Percentiles rank a stretch among this genome's conserved stretches.
These are phyloP conservation scores for Brachyrhaphis roseni DNA, from an alignment of 2,797 vertebrate species.

Conservation along the genomic window DNA sequence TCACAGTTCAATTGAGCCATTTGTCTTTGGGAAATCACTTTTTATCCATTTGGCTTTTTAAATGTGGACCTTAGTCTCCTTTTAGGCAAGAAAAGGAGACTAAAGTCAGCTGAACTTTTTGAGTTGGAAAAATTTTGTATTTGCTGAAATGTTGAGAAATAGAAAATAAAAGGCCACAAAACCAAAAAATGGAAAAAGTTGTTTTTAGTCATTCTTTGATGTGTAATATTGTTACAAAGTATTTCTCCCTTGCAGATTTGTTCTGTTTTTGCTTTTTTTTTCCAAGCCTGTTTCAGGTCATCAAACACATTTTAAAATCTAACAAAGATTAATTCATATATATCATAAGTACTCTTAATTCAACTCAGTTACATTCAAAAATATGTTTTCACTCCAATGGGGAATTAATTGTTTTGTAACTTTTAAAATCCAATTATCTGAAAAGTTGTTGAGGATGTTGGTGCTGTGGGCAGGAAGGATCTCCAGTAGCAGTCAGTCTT, in stretches of 20 bases:
- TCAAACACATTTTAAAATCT: neutral
- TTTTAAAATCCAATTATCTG: too few relatives aligned
- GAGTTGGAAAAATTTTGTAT: neutral
- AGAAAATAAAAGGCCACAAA: neutral
- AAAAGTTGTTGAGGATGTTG: too few relatives aligned
- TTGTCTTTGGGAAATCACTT: slow-evolving; percentile 5
- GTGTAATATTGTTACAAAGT: neutral
- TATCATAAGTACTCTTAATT: too few relatives aligned
- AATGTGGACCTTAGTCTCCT: slow-evolving; percentile 8
- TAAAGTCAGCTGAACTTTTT: slow-evolving; percentile 25
- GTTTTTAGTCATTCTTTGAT: neutral
- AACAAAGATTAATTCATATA: neutral
- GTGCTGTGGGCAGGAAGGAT: too few relatives aligned
- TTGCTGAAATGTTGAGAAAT: neutral
- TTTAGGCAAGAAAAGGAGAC: too few relatives aligned
- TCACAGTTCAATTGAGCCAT: slow-evolving; percentile 36
- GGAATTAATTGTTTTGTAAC: too few relatives aligned
- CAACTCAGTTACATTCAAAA: too few relatives aligned
- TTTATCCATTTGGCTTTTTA: slow-evolving; percentile 25
- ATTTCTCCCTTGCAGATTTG: neutral
- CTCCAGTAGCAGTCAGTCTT: too few relatives aligned
- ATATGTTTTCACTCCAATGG: too few relatives aligned
- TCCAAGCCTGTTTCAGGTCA: neutral
- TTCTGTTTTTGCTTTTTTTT: neutral
- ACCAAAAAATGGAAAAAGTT: neutral